These are phyloP conservation scores for Agrochola lota DNA, from an alignment of 2,888 invertebrate species.

Conservation along the genomic window DNA sequence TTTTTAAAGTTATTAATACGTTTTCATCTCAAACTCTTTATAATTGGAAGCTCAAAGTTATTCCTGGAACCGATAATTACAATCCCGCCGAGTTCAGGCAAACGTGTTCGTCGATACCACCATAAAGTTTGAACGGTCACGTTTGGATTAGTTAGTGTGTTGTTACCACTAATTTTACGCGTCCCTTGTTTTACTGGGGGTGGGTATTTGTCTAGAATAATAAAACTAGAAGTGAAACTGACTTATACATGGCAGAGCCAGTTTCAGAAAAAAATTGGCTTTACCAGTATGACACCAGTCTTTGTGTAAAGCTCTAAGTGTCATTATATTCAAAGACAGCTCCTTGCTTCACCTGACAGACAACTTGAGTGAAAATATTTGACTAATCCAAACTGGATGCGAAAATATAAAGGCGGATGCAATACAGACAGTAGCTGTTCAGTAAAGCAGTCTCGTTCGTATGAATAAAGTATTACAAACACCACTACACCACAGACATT, in stretches of 20 bases:
- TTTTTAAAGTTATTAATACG: not conserved
- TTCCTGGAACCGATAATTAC: slow-evolving; percentile 35
- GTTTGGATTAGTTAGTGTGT: slow-evolving; percentile 60
- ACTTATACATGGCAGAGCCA: not conserved
- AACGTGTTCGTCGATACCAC: slow-evolving; percentile 52
- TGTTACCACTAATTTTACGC: slow-evolving; percentile 53
- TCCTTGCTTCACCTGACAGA: not conserved
- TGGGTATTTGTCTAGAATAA: slow-evolving; percentile 1
- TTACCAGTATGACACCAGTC: too few species aligned
- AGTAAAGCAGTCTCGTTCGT: too few species aligned
- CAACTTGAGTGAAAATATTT: not conserved
- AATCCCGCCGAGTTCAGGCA: slow-evolving; percentile 26
- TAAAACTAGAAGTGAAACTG: slow-evolving; percentile 6
- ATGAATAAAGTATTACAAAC: too few species aligned
- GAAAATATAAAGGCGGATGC: too few species aligned
- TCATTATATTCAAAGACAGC: not conserved
- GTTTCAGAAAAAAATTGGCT: not conserved
- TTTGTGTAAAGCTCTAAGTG: not conserved
- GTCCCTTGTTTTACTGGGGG: slow-evolving; percentile 26
- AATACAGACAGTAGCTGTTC: too few species aligned
- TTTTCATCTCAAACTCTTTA: slow-evolving; percentile 11
- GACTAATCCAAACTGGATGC: not conserved
- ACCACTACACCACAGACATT: too few species aligned
- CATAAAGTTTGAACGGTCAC: slow-evolving; percentile 56
- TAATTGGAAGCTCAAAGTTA: slow-evolving; percentile 11